Evolutionary conservation across 2,797 vertebrate species (phyloP).

Genomic region (Lagocephalus sceleratus): DNA sequence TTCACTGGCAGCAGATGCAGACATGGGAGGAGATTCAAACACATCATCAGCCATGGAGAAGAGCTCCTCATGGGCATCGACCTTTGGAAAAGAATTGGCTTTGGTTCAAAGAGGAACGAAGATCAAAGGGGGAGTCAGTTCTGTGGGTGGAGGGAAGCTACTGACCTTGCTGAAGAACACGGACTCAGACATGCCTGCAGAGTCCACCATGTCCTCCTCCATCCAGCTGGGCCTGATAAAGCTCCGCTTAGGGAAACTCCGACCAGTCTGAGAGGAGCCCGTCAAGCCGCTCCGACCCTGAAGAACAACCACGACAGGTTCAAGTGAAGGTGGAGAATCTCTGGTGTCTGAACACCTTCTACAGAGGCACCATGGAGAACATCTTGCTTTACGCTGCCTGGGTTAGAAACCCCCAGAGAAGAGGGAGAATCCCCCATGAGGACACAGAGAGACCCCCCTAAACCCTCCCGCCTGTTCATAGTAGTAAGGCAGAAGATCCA

Average conservation of each 20-base stretch:
- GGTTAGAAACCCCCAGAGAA: no score
- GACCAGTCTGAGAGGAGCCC: slow-evolving; percentile 66
- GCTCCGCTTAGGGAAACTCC: slow-evolving; percentile 80
- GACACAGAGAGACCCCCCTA: no score
- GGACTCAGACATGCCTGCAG: slow-evolving; percentile 80
- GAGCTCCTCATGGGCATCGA: slow-evolving; percentile 83
- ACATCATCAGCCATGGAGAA: slow-evolving; percentile 94
- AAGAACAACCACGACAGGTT: neutral
- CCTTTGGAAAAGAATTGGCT: slow-evolving; percentile 52
- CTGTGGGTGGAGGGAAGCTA: accelerated
- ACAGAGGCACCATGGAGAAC: no score
- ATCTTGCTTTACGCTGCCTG: no score
- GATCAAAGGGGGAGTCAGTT: neutral
- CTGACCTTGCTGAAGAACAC: slow-evolving; percentile 97
- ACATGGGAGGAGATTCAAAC: slow-evolving; percentile 92
- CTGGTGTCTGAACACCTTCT: no score
- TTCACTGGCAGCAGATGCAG: slow-evolving; percentile 73
- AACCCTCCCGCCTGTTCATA: no score
- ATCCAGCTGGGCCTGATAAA: slow-evolving; percentile 87
- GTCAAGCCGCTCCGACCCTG: slow-evolving; percentile 86
- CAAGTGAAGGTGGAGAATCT: no score
- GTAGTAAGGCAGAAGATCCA: no score
- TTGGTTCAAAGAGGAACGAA: neutral
- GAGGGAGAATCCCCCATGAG: no score
- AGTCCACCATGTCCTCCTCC: slow-evolving; percentile 88